These are phyloP conservation scores for Dendrolimus kikuchii DNA, from an alignment of 1,140 invertebrate species.

Conservation along the genomic window DNA sequence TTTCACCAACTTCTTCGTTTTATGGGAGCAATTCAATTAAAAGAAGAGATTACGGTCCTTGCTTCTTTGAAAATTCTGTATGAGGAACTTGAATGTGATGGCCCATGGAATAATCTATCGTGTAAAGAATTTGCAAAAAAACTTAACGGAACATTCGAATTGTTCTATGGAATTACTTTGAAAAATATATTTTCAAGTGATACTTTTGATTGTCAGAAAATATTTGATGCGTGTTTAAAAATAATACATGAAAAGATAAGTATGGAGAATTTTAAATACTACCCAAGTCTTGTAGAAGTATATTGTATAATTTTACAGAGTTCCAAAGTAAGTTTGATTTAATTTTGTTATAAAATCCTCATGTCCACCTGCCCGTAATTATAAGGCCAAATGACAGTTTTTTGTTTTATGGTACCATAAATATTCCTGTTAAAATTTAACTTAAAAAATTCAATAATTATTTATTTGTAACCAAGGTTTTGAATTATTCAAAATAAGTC, in stretches of 20 bases:
- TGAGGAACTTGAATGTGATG: slow-evolving; percentile 31
- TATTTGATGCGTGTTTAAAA: slow-evolving; percentile 42
- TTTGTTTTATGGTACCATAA: no score
- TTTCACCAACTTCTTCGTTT: slow-evolving; percentile 25
- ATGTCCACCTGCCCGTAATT: background rate
- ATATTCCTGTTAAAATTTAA: no score
- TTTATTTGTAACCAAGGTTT: no score
- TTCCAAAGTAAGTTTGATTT: slow-evolving; percentile 24
- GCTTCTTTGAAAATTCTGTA: slow-evolving; percentile 35
- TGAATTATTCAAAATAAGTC: no score
- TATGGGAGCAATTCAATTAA: no score
- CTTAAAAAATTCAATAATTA: no score
- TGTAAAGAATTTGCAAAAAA: slow-evolving; percentile 26
- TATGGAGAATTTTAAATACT: slow-evolving; percentile 37
- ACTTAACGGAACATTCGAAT: slow-evolving; percentile 33
- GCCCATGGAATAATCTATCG: slow-evolving; percentile 31
- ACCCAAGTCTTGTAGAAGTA: slow-evolving; percentile 46
- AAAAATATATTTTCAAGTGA: slow-evolving; percentile 27
- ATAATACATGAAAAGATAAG: slow-evolving; percentile 39
- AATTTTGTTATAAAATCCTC: background rate
- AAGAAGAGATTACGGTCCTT: slow-evolving; percentile 13
- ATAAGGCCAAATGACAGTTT: no score
- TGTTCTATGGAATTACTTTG: slow-evolving; percentile 23
- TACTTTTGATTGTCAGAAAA: slow-evolving; percentile 26
- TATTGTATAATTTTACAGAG: slow-evolving; percentile 33